phyloP scores from a whole-genome alignment of 2,797 vertebrate species.

The Pseudochaenichthys georgianus region DNA sequence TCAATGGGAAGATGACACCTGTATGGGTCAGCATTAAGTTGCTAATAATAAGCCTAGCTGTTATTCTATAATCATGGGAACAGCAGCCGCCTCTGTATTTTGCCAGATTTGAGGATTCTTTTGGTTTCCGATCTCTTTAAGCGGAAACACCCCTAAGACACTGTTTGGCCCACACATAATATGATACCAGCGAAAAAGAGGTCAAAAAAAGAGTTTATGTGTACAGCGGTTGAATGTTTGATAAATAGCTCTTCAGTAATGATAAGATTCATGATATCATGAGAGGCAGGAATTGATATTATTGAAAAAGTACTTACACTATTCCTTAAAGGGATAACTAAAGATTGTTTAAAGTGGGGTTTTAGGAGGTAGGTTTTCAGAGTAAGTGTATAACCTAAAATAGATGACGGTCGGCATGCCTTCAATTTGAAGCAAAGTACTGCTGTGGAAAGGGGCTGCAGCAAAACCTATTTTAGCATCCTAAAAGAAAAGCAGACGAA shows the following conservation, averaged over 20 bases:
- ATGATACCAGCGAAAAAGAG: neutral
- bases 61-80: neutral
- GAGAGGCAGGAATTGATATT: neutral
- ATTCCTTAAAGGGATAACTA: too few relatives aligned
- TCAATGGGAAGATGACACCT: slow-evolving; percentile 45
- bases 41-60: slow-evolving; percentile 18
- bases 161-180: neutral
- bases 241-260: slow-evolving; percentile 6
- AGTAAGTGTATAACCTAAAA: too few relatives aligned
- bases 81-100: neutral
- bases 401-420: too few relatives aligned
- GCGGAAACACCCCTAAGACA: too few relatives aligned
- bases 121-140: too few relatives aligned
- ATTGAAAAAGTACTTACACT: neutral
- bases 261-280: neutral
- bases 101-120: too few relatives aligned
- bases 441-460: too few relatives aligned
- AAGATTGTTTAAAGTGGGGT: too few relatives aligned
- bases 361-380: too few relatives aligned
- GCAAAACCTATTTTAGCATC: too few relatives aligned
- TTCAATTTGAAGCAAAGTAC: too few relatives aligned
- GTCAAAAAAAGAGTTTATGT: slow-evolving; percentile 14
- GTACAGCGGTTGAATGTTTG: slow-evolving; percentile 9
- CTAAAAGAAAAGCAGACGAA: too few relatives aligned
- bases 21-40: slow-evolving; percentile 17